Evolutionary conservation across 2,113 vertebrate genomes (phyloP), one percentile per base, ranked within the genome.

Genomic region (Colinus virginianus): DNA sequence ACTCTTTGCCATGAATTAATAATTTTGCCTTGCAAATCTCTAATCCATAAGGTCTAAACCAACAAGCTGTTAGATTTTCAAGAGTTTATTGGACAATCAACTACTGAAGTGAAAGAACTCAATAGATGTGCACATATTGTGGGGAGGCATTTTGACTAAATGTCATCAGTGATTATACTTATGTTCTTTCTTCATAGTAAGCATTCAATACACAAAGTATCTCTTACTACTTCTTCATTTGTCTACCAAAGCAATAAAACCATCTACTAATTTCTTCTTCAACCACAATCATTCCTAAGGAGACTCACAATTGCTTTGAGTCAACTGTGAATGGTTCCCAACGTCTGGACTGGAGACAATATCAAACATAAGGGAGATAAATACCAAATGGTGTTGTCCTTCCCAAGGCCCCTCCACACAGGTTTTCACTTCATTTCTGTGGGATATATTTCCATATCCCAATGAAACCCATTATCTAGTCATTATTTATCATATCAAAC

Each of bases 401-500:
- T 69, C 23, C 88, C 69, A 63, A 87, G 84, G 70, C 25, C 64
- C 74, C 51, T 91, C 94, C 81, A 84, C 67, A 84, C 43, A 91
- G 66, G 77, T 95, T 93, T 94, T 95, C 83, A 30, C 86, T 94
- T 95, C 28, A 53, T 53, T 63, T 76, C 93, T 96, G 70, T 95
- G 89, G 51, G 81, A 95, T 87, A 23, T 89, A 98, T 98, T 98
- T 98, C 96, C 97, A 98, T 98, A 97, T 98, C 98, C 97, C 98
- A 97, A 69, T 97, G 97, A 98, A 98, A 98, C 97, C 97, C 93
- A 98, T 98, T 98, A 98, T 97, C 94, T 91, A 96, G 92, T 96
- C 95, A 95, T 96, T 97, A 98, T 96, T 98, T 98, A 98, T 97
- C 96, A 98, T 96, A 97, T 98, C 97, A 98, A 98, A 98, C 90